Evolutionary conservation across 2,888 invertebrate genomes (phyloP).

Genomic region (Drosophila demipolita): DNA sequence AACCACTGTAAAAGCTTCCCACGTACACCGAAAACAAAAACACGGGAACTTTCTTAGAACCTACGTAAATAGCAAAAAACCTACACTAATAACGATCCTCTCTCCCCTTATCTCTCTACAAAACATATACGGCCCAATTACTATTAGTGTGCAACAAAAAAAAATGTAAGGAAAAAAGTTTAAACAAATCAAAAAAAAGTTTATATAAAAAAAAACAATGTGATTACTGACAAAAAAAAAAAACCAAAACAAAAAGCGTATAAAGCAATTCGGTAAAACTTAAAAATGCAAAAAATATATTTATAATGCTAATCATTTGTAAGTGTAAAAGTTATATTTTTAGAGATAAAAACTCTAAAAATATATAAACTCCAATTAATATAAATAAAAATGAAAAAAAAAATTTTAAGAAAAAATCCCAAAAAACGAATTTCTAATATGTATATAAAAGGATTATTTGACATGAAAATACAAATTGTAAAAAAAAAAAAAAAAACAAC

Average conservation of each 20-base stretch:
- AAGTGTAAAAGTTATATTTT: conserved; percentile 68
- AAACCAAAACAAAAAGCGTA: conserved; percentile 36
- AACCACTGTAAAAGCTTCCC: conserved; percentile 5
- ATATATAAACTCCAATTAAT: conserved; percentile 20
- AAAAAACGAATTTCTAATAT: conserved; percentile 31
- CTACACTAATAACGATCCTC: background rate
- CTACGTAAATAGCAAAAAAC: conserved; percentile 17
- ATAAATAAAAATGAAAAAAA: conserved; percentile 20
- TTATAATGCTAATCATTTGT: conserved; percentile 66
- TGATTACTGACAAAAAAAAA: conserved; percentile 48
- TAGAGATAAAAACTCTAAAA: conserved; percentile 47
- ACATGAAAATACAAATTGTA: conserved; percentile 47
- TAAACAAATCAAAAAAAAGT: conserved; percentile 15
- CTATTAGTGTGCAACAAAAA: conserved; percentile 33
- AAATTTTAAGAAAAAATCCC: conserved; percentile 16
- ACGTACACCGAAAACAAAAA: background rate
- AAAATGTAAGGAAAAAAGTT: conserved; percentile 3
- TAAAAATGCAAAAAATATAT: conserved; percentile 32
- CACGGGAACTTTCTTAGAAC: conserved; percentile 2
- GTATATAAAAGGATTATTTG: conserved; percentile 42
- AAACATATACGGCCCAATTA: conserved; percentile 33
- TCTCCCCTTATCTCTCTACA: conserved; percentile 5
- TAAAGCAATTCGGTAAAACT: conserved; percentile 51
- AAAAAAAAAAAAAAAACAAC: conserved; percentile 2
- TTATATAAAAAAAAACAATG: conserved; percentile 38